Evolutionary conservation across 2,888 invertebrate species (phyloP), one percentile per base, ranked within the genome.

Genomic region (Campopleginae sp.): DNA sequence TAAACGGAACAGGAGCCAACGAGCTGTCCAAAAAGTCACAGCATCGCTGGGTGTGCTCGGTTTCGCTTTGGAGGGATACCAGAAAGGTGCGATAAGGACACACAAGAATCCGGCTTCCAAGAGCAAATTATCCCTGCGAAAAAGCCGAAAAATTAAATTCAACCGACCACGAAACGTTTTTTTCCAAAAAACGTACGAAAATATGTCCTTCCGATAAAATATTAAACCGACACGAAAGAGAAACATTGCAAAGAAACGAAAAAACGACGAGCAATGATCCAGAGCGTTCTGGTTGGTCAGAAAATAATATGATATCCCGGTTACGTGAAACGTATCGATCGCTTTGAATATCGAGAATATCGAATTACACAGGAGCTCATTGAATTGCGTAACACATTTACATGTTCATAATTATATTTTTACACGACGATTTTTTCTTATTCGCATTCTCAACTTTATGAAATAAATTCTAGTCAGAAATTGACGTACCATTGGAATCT

Each of bases 81-180:
- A 94, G 17, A 95, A 89, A 3, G 97, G 97, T 23, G 97, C 96
- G n/a, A 97, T 94, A 17, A 97, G 91, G 66, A 96, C 94, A 38
- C 96, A 95, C 42, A 97, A 92, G 90, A 97, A 96, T 46, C 97
- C 97, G 74, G 96, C 95, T 94, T 97, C 97, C 84, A 97, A 92
- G 44, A 97, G 94, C 48, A 97, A 94, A 84, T 95, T 95, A 93
- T 97, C 97, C 96, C 97, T 96, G 89, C 48, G 14, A 19, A 65
- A 61, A 65, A 70, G n/a, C 5, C 4, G 5, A 3, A 10, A 23
- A 27, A 58, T 58, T 5, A 27, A 58, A 19, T 19, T 19, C 19
- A 19, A 51, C 19, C 8, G 6, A 31, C 2, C 33, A 51, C 0
- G 23, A 48, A 79, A 66, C 87, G 87, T 77, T 27, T 19, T 61